Base-by-base conservation (phyloP, 1,140 invertebrate species). In the Bacillus rossius region DNA sequence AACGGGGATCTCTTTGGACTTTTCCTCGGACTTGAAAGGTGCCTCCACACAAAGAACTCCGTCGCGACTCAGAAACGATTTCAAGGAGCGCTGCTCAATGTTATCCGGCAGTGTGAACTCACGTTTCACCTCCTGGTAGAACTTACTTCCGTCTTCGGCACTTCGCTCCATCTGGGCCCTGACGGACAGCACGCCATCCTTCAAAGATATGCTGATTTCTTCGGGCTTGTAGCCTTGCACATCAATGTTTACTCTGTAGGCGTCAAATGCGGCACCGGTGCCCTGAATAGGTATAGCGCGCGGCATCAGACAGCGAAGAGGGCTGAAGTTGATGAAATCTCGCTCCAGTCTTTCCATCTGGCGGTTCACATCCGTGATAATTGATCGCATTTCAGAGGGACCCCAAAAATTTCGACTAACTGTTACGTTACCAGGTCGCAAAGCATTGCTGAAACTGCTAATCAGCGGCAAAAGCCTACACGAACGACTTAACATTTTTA, bases 31-130 rank as follows among this genome's bases (percentile, higher is more conserved):
- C 2, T 65, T 66, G 3, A 72, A 60, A 0, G 70, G 67, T 8
- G 69, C 75, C 55, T 74, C 70, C 29, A 77, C 73, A 2, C 61
- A 61, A 20, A 77, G 61, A 14, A 71, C 57, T 3, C 75, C 75
- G 56, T 67, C 67, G 7, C 59, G 57, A 16, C 61, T 66, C 14
- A 75, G 59, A 26, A 67, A 61, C 1, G 72, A 74, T 25, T 69
- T 72, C 10, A 77, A 60, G 37, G 66, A 61, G 38, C 70, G 63
- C 8, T 65, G 57, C 26, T 75, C 67, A 4, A 77, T 65, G 23
- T 69, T 71, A 43, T 73, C 66, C 0, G 76, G 76, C 4, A 78
- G 37, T 1, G 73, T 67, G 54, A 71, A 76, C 14, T 71, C 67
- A 2, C 74, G 65, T 16, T 58, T 61, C 49, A 74, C 67, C 63